phyloP scores from a whole-genome alignment of 2,888 invertebrate genomes.

The Brenthis ino region DNA sequence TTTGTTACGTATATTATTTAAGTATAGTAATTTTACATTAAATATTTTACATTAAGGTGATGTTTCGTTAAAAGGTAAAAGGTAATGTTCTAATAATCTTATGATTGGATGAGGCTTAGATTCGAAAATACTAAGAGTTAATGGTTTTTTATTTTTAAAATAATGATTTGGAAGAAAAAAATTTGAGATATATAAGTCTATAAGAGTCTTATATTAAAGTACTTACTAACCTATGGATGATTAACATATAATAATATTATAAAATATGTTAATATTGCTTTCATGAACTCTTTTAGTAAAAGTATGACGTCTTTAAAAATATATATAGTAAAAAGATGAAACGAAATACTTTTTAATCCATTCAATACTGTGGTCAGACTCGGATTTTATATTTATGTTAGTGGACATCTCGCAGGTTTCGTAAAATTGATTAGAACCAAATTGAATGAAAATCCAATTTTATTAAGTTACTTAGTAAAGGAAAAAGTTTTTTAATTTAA shows the following conservation, averaged over 20 bases:
- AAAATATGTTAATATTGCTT: background rate
- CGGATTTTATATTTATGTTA: background rate
- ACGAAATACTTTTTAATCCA: slow-evolving; percentile 6
- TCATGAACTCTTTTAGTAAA: background rate
- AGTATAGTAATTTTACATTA: slow-evolving; percentile 18
- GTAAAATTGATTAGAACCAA: too few relatives aligned
- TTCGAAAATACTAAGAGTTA: too few relatives aligned
- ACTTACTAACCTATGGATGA: too few relatives aligned
- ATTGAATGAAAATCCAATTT: too few relatives aligned
- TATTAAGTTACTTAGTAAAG: too few relatives aligned
- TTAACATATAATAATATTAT: background rate
- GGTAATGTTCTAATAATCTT: slow-evolving; percentile 5
- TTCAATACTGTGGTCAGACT: background rate
- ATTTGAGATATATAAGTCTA: too few relatives aligned
- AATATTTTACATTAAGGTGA: slow-evolving; percentile 8
- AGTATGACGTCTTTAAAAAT: background rate
- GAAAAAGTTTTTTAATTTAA: too few relatives aligned
- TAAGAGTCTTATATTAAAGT: too few relatives aligned
- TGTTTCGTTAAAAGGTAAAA: slow-evolving; percentile 3
- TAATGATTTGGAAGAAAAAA: too few relatives aligned
- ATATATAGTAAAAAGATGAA: background rate
- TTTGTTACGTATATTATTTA: slow-evolving; percentile 34
- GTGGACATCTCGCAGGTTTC: background rate
- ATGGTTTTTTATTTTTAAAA: too few relatives aligned
- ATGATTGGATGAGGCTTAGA: background rate